phyloP scores from a whole-genome alignment of 2,888 invertebrate species.

The Ornithoptera priamus region DNA sequence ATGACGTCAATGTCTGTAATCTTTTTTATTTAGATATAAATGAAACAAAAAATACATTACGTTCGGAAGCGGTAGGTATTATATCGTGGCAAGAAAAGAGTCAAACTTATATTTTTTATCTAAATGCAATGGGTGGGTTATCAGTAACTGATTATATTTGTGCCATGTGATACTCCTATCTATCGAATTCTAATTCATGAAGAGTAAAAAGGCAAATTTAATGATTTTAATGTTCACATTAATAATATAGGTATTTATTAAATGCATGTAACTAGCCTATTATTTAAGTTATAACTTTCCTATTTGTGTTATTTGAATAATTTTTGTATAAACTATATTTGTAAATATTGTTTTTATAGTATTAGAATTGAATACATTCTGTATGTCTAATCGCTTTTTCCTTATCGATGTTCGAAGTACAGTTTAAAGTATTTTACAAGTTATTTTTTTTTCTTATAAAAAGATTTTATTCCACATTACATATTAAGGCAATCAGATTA shows the following conservation, averaged over 20 bases:
- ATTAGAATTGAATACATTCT: conserved; percentile 11
- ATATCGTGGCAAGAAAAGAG: conserved; percentile 45
- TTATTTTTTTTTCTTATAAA: conserved; percentile 26
- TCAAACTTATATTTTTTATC: conserved; percentile 71
- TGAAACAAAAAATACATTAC: conserved; percentile 33
- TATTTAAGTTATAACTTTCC: conserved; percentile 26
- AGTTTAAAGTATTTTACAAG: conserved; percentile 23
- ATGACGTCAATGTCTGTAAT: conserved; percentile 65
- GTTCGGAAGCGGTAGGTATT: conserved; percentile 45
- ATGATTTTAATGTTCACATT: conserved; percentile 27
- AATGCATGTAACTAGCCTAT: conserved; percentile 17
- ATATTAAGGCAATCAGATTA: no score
- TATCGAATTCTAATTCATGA: conserved; percentile 50
- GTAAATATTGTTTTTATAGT: conserved; percentile 28
- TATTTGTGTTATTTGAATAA: conserved; percentile 19
- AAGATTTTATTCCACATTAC: conserved; percentile 14
- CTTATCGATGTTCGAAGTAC: background rate
- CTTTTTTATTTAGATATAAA: conserved; percentile 42
- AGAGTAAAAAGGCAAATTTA: conserved; percentile 1
- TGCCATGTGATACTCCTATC: conserved; percentile 77
- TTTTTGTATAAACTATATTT: conserved; percentile 23
- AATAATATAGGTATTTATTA: conserved; percentile 30
- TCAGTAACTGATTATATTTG: conserved; percentile 70
- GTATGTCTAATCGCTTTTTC: conserved; percentile 7
- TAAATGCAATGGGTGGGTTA: conserved; percentile 72